phyloP scores from a whole-genome alignment of 2,888 invertebrate genomes.

The Stenodera caucasica region DNA sequence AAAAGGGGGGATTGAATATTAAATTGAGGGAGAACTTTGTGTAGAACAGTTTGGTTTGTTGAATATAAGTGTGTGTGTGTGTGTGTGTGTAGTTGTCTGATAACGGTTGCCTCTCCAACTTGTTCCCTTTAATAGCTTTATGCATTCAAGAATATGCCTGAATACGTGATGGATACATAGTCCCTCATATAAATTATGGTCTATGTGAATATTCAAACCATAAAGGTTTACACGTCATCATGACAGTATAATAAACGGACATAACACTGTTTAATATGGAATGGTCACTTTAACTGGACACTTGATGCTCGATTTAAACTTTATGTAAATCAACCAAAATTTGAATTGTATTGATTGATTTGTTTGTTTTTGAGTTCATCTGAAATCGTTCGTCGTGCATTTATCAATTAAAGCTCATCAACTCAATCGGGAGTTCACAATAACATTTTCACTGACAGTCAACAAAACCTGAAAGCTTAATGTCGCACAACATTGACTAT shows the following conservation, averaged over 20 bases:
- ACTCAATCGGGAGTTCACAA: no score
- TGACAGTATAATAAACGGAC: constrained; percentile 15
- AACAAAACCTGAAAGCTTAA: no score
- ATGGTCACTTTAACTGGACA: not conserved
- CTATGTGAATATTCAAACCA: constrained; percentile 17
- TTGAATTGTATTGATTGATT: no score
- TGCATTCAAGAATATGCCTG: constrained; percentile 30
- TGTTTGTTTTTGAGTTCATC: no score
- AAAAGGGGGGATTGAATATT: constrained; percentile 38
- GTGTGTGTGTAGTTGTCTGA: constrained; percentile 31
- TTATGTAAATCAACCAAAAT: constrained; percentile 16
- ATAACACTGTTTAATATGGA: constrained; percentile 13
- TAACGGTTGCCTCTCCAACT: constrained; percentile 30
- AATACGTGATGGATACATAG: constrained; percentile 24
- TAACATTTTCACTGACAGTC: no score
- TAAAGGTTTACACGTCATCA: constrained; percentile 17
- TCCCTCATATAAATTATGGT: constrained; percentile 14
- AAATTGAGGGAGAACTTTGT: constrained; percentile 32
- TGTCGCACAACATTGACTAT: no score
- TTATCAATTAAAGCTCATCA: no score
- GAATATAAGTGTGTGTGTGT: no score
- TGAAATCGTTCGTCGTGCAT: no score
- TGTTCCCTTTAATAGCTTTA: constrained; percentile 34
- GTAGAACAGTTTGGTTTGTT: not conserved
- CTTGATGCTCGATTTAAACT: not conserved